These are phyloP conservation scores for Caligus rogercresseyi DNA, from an alignment of 1,140 invertebrate species.

Conservation along the genomic window DNA sequence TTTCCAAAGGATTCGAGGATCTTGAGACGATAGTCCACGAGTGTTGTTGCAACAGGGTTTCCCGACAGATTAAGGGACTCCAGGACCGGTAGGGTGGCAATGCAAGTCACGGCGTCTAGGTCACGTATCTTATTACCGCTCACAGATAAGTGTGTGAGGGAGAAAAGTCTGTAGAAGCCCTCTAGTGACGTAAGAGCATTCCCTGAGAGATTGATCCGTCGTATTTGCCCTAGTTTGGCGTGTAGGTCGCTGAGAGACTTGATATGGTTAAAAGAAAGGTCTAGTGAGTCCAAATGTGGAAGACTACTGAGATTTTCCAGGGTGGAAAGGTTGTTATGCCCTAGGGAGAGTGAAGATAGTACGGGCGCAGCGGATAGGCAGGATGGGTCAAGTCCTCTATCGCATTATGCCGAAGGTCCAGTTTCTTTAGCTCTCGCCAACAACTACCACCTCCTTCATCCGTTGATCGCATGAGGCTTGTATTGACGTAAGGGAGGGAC, in stretches of 20 bases:
- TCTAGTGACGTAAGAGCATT: conserved; percentile 1
- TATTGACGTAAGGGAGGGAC: not conserved
- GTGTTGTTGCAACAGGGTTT: conserved; percentile 11
- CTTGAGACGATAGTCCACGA: conserved; percentile 17
- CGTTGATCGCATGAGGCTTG: too few relatives aligned
- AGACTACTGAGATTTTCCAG: conserved; percentile 8
- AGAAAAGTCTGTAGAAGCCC: conserved; percentile 6
- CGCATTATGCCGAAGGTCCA: not conserved
- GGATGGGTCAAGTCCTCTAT: not conserved
- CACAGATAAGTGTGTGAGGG: conserved; percentile 10
- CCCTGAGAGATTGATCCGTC: not conserved
- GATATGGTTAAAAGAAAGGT: conserved; percentile 6
- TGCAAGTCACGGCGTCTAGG: conserved; percentile 1
- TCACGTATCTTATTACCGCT: conserved; percentile 4
- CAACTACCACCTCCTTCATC: not conserved
- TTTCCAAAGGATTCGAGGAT: conserved; percentile 14
- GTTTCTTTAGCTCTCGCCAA: not conserved
- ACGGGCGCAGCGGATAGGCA: not conserved
- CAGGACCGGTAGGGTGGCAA: conserved; percentile 7
- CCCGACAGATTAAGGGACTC: conserved; percentile 10
- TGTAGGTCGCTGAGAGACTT: conserved; percentile 7
- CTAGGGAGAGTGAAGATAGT: not conserved
- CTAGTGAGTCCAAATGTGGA: not conserved
- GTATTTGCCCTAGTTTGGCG: conserved; percentile 17
- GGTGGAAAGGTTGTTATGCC: not conserved